Evolutionary conservation across 1,140 invertebrate species (phyloP).

Genomic region (Bemisia tabaci): DNA sequence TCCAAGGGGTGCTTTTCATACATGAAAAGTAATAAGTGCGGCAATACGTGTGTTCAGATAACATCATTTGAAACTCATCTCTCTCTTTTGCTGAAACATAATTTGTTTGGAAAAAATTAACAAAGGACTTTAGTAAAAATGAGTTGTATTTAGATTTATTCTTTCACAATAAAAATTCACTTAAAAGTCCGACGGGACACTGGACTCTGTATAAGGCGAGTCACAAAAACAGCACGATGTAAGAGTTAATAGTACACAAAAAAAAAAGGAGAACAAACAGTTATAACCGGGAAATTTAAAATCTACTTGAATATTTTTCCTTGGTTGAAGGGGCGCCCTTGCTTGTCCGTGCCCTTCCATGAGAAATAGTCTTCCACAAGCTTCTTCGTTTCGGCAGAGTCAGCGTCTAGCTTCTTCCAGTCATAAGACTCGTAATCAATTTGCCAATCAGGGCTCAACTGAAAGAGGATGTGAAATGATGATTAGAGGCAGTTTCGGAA

Average conservation of each 20-base stretch:
- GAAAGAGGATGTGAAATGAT: conserved; percentile 27
- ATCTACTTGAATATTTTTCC: conserved; percentile 96
- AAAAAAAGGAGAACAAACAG: conserved; percentile 3
- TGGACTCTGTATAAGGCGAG: background rate
- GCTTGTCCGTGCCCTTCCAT: conserved; percentile 77
- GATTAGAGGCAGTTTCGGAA: no score
- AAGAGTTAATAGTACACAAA: background rate
- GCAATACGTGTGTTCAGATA: no score
- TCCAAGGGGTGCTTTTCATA: no score
- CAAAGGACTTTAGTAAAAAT: no score
- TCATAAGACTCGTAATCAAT: conserved; percentile 93
- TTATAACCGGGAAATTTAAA: background rate
- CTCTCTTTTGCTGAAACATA: no score
- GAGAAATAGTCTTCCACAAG: conserved; percentile 84
- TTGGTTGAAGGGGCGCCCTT: conserved; percentile 88
- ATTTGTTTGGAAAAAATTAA: no score
- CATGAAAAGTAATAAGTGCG: no score
- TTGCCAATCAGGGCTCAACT: conserved; percentile 83
- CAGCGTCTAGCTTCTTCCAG: conserved; percentile 90
- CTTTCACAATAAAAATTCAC: no score
- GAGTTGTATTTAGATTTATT: no score
- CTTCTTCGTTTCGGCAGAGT: conserved; percentile 69
- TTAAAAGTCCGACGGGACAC: no score
- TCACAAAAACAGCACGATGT: background rate
- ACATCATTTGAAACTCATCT: no score